These are phyloP conservation scores for Andrena hattorfiana DNA, from an alignment of 2,888 invertebrate genomes.

Conservation along the genomic window DNA sequence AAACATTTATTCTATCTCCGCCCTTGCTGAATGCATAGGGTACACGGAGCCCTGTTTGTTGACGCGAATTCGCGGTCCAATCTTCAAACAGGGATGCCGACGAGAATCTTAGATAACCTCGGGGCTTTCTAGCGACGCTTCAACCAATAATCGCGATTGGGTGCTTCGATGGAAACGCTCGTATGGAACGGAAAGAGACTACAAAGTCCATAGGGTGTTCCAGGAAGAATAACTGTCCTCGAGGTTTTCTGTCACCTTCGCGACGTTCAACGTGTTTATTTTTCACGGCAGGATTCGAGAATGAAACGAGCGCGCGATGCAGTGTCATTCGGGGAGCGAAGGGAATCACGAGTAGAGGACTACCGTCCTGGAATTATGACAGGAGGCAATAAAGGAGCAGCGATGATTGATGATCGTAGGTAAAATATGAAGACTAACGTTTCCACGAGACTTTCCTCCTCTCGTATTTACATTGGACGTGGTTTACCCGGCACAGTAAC, in stretches of 20 bases:
- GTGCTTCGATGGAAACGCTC: neutral
- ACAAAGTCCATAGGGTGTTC: too few relatives aligned
- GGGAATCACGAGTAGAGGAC: conserved; percentile 4
- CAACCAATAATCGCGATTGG: neutral
- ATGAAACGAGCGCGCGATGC: neutral
- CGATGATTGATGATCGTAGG: conserved; percentile 52
- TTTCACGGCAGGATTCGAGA: neutral
- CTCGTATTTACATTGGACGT: conserved; percentile 38
- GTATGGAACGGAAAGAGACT: neutral
- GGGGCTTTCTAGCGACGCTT: too few relatives aligned
- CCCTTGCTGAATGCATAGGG: too few relatives aligned
- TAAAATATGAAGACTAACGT: conserved; percentile 50
- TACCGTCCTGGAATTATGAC: conserved; percentile 49
- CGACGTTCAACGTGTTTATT: neutral
- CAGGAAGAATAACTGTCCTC: neutral
- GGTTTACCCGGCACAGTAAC: conserved; percentile 51
- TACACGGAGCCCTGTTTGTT: too few relatives aligned
- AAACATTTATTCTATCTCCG: too few relatives aligned
- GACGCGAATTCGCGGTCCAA: too few relatives aligned
- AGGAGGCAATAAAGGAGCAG: conserved; percentile 50
- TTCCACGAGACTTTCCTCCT: conserved; percentile 17
- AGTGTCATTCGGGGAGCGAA: neutral
- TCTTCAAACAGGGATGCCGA: too few relatives aligned
- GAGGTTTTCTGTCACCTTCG: neutral
- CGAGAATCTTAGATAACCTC: too few relatives aligned